Evolutionary conservation across 2,797 vertebrate genomes (phyloP).

Genomic region (Pseudochirops corinnae): DNA sequence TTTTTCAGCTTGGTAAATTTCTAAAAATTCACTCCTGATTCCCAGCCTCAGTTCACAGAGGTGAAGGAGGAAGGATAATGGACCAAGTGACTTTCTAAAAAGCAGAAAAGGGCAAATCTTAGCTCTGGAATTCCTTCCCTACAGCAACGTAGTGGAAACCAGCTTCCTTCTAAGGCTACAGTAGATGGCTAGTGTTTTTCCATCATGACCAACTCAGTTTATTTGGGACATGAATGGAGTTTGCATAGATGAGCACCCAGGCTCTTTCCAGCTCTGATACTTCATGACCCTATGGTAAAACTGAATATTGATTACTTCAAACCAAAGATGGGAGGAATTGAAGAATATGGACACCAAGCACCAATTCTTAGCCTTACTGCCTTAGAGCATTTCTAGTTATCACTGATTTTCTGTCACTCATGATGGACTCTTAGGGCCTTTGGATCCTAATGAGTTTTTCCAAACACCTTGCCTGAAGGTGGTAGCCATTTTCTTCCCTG

Average conservation of each 20-base stretch:
- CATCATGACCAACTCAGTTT: slow-evolving; percentile 1
- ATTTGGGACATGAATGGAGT: slow-evolving; percentile 26
- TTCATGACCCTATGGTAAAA: not conserved
- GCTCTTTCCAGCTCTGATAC: not conserved
- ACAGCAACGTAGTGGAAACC: not conserved
- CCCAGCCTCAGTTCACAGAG: not conserved
- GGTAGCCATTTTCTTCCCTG: not conserved
- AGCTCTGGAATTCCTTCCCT: slow-evolving; percentile 32
- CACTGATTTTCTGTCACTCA: slow-evolving; percentile 48
- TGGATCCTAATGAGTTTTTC: slow-evolving; percentile 31
- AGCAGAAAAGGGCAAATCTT: not conserved
- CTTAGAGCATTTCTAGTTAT: not conserved
- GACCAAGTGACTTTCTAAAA: not conserved
- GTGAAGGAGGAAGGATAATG: not conserved
- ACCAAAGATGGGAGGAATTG: slow-evolving; percentile 1
- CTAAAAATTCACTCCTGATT: not conserved
- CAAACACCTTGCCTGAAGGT: slow-evolving; percentile 1
- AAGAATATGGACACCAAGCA: slow-evolving; percentile 5
- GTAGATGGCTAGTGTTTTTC: slow-evolving; percentile 20
- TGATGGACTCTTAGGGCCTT: not conserved
- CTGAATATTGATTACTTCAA: not conserved
- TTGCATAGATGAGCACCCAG: not conserved
- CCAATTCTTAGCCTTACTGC: slow-evolving; percentile 19
- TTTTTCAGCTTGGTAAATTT: not conserved
- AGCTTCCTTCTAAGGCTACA: slow-evolving; percentile 36